A percentile compares a stretch with the other conserved stretches of the same genome.
These are phyloP conservation scores for Rhagonycha lutea DNA, from an alignment of 2,888 invertebrate species.

Conservation along the genomic window DNA sequence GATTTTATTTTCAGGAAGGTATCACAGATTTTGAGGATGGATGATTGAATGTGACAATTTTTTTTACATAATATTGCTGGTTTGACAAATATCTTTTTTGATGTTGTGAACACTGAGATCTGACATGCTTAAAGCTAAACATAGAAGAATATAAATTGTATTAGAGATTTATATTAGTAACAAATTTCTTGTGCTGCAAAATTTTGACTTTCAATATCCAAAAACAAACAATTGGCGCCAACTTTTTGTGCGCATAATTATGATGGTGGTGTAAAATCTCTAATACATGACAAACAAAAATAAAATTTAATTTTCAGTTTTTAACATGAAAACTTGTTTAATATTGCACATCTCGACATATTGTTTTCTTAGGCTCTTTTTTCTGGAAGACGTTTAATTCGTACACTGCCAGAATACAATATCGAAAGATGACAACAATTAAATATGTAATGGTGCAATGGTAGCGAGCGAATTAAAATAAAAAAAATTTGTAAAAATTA, in stretches of 20 bases:
- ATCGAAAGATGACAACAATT: constrained; percentile 23
- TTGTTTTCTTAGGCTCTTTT: constrained; percentile 28
- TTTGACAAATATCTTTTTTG: constrained; percentile 26
- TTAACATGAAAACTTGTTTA: constrained; percentile 9
- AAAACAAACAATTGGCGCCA: constrained; percentile 4
- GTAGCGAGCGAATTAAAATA: background rate
- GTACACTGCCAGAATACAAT: constrained; percentile 29
- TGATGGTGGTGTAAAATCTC: constrained; percentile 3
- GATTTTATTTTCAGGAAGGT: constrained; percentile 34
- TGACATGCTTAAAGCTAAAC: constrained; percentile 25
- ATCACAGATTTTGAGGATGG: constrained; percentile 41
- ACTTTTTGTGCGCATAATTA: constrained; percentile 18
- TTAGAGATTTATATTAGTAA: constrained; percentile 17
- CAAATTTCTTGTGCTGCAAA: constrained; percentile 15
- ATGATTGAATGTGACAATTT: constrained; percentile 31
- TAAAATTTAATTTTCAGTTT: constrained; percentile 16
- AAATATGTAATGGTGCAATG: constrained; percentile 18
- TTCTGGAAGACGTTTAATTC: constrained; percentile 28
- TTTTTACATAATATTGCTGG: constrained; percentile 29
- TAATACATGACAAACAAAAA: constrained; percentile 21
- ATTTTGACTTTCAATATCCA: constrained; percentile 11
- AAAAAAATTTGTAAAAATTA: constrained; percentile 1
- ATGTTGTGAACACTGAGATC: constrained; percentile 33
- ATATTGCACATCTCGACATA: constrained; percentile 31
- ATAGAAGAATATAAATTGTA: constrained; percentile 19